Base-by-base conservation (phyloP, 2,888 invertebrate species). In the Melieria crassipennis region DNA sequence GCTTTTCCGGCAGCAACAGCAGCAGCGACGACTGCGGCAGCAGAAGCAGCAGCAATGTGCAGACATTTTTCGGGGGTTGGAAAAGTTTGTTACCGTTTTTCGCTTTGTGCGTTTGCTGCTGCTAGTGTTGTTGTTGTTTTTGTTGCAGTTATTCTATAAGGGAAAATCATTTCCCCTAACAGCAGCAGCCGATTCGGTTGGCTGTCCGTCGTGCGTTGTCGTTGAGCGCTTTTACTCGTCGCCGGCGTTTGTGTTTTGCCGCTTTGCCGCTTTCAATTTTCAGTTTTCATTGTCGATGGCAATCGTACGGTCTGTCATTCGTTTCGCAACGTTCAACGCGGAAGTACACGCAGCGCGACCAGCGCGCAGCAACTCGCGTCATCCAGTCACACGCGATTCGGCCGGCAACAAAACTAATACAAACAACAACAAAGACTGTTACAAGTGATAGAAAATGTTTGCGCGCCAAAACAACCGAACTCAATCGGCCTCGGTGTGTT, bases 281-380 rank as follows among this genome's bases (percentile, higher is more conserved):
- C 30, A 30, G 84, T 82, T 84, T 84, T 84, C 84, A 79, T 84
- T 80, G 78, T 84, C 77, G 83, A 82, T 82, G 84, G 78, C 80
- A 81, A 82, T 75, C 82, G 78, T 77, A 82, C 79, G 82, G 82
- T 80, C 78, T 82, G 78, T 83, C 84, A 84, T 84, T 84, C 84
- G 80, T 80, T 82, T 80, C 79, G 79, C 78, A 80, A 81, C 84
- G 81, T 81, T 84, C 83, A 81, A 80, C 77, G 80, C 83, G 84
- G 80, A 83, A 84, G 84, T 81, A 80, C 78, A 71, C 75, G 76
- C 66, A 69, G 63, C 75, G 69, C 67, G 60, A 47, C 47, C 58
- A 70, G 65, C 50, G 64, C 42, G 64, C 70, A 42, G 45, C 56
- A 56, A 42, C 11, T n/a, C 60, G 52, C 50, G 68, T 48, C 42